These are phyloP conservation scores for Amphibalanus amphitrite DNA, from an alignment of 1,140 invertebrate species.

Conservation along the genomic window DNA sequence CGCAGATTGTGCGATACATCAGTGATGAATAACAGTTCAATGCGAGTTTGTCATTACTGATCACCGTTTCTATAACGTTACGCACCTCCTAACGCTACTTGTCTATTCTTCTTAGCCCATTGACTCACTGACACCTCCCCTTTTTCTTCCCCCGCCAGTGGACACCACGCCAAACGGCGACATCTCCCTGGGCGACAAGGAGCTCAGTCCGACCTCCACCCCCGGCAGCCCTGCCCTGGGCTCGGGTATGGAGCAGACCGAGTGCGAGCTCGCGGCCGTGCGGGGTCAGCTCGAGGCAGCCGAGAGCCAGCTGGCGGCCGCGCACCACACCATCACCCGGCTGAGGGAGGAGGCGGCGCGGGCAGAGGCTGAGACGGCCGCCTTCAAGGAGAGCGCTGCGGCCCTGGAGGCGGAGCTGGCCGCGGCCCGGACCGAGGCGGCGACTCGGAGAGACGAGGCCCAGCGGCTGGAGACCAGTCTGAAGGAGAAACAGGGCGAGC, in stretches of 20 bases:
- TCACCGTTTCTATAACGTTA: too few relatives aligned
- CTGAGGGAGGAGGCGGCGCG: neutral
- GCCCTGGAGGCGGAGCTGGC: neutral
- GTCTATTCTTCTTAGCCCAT: too few relatives aligned
- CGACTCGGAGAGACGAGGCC: neutral
- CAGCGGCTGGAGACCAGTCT: neutral
- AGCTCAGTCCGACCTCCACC: too few relatives aligned
- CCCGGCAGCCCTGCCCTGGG: too few relatives aligned
- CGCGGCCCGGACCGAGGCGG: neutral
- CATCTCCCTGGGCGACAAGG: neutral
- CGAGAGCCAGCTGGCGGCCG: neutral
- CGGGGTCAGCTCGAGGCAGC: neutral
- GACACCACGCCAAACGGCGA: slow-evolving; percentile 8
- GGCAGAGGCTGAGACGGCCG: too few relatives aligned
- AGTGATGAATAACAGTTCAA: too few relatives aligned
- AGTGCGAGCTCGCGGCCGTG: neutral
- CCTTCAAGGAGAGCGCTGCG: too few relatives aligned
- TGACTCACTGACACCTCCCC: too few relatives aligned
- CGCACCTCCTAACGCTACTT: too few relatives aligned
- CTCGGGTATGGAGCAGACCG: neutral
- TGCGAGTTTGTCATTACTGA: too few relatives aligned
- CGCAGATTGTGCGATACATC: too few relatives aligned
- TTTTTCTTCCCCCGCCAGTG: too few relatives aligned
- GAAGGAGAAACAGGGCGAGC: neutral
- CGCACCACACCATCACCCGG: neutral